Evolutionary conservation across 92 coral and sea anemone species (phyloP).

Genomic region (Umimayanthus kanabou): DNA sequence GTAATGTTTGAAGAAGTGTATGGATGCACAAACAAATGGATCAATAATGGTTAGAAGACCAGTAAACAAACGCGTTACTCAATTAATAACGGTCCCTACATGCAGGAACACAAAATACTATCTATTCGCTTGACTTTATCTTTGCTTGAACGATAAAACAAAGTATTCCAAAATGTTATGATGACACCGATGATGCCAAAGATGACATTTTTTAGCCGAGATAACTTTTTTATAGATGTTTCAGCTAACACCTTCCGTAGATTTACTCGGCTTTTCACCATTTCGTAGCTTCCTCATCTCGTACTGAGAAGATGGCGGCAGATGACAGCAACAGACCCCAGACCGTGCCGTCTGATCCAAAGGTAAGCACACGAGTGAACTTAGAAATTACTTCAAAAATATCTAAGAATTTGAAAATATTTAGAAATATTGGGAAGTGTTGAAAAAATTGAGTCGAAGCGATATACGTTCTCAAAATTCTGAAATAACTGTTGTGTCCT

Average conservation of each 20-base stretch:
- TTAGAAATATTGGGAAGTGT: no score
- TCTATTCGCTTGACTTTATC: neutral
- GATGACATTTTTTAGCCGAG: neutral
- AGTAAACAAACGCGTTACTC: no score
- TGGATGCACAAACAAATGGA: neutral
- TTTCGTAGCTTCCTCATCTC: slow-evolving; percentile 55
- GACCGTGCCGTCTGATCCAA: slow-evolving; percentile 75
- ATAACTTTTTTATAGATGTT: neutral
- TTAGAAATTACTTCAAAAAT: no score
- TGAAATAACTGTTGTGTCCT: neutral
- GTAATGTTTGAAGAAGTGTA: neutral
- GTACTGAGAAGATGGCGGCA: slow-evolving; percentile 56
- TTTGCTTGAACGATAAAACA: neutral
- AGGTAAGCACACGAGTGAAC: slow-evolving; percentile 30
- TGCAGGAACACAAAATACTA: no score
- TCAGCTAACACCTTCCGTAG: neutral
- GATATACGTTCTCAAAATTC: no score
- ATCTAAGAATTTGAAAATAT: neutral
- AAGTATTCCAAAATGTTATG: neutral
- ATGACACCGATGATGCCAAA: neutral
- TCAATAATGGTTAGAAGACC: neutral
- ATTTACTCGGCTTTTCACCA: neutral
- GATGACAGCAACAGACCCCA: slow-evolving; percentile 81
- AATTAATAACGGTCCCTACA: no score
- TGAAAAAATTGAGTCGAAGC: no score